phyloP scores from a whole-genome alignment of 2,113 vertebrate genomes.

The Cercocebus atys region DNA sequence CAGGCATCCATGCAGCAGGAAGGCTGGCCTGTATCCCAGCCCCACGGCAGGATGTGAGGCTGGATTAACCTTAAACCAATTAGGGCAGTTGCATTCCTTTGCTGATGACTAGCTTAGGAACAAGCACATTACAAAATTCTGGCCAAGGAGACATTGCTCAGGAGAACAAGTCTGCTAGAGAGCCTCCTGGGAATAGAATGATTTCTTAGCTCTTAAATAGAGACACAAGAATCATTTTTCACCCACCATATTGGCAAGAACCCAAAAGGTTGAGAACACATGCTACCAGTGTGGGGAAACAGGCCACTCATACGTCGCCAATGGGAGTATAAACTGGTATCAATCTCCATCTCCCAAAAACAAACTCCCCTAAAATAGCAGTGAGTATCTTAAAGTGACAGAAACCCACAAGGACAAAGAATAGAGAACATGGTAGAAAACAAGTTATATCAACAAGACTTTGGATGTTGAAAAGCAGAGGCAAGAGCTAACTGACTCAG shows the following conservation, averaged over 20 bases:
- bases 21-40: neutral
- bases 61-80: constrained; percentile 7
- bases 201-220: neutral
- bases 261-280: neutral
- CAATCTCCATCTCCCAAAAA: neutral
- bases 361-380: neutral
- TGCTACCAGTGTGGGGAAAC: neutral
- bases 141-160: neutral
- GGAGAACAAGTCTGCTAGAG: neutral
- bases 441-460: neutral
- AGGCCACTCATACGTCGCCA: neutral
- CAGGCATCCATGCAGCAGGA: neutral
- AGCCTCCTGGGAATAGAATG: neutral
- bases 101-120: neutral
- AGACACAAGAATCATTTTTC: neutral
- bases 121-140: neutral
- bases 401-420: neutral
- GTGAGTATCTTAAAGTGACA: neutral
- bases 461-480: neutral
- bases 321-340: neutral
- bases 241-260: constrained; percentile 9
- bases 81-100: neutral
- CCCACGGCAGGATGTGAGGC: neutral
- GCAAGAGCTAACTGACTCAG: neutral
- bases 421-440: neutral